Base-by-base conservation (phyloP, 2,797 vertebrate species). In the Petrocephalus sullivani region DNA sequence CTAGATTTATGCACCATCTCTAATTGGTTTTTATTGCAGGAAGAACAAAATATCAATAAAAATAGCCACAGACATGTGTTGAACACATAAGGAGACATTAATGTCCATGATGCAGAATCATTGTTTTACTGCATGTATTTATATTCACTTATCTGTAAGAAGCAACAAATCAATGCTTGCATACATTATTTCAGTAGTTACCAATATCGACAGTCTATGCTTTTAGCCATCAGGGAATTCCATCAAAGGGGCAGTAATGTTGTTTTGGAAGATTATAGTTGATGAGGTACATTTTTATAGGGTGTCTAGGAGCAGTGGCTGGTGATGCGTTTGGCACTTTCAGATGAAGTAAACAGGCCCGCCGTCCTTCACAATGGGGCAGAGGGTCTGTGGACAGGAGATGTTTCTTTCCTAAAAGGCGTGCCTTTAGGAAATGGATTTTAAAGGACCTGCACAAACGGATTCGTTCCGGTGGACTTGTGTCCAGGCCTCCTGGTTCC, bases 401-500 rank as follows among this genome's bases (percentile, higher is more conserved):
- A 90, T 91, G 89, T 88, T 78, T 91, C 91, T 89, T 91, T 87
- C 91, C 71, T 89, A 92, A 89, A 93, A 90, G 90, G 90, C 90
- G 87, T 88, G n/a, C 84, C 71, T 91, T 85, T 91, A 92, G 93
- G 93, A 94, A 95, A 93, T 93, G 78, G 75, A 89, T 94, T 93
- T 92, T 92, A 93, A 92, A 91, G 60, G 90, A 90, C 91, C 91
- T 88, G 89, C 92, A 91, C 85, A 87, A 95, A 94, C 87, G 49
- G 89, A 94, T 94, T 94, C 86, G 94, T 94, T 95, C 92, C 92
- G 91, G 91, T 92, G 91, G 91, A 93, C 91, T 88, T 58, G 9
- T 41, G 89, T 92, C 91, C 89, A 81, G 33, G 33, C 54, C 87
- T 90, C 88, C 89, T 9, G 33, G 88, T 91, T 89, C 75, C 88